These are phyloP conservation scores for Danaus plexippus DNA, from an alignment of 1,140 invertebrate species.

Conservation along the genomic window DNA sequence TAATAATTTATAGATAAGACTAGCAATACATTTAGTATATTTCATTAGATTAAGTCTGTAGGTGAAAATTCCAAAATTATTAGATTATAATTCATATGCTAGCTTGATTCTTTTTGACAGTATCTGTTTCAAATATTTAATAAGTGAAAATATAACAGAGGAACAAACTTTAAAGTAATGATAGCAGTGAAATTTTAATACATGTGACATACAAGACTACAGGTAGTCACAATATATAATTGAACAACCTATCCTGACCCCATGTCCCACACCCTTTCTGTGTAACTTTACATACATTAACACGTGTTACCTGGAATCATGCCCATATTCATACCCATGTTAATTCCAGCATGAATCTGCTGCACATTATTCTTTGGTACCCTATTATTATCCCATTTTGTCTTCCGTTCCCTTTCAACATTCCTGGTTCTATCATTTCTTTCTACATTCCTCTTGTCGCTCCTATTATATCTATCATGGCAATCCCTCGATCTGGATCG, in stretches of 20 bases:
- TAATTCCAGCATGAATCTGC: conserved; percentile 1
- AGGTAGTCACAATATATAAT: background rate
- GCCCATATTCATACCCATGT: conserved; percentile 19
- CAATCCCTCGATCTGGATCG: conserved; percentile 28
- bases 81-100: too few relatives aligned
- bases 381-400: conserved; percentile 20
- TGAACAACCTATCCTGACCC: too few relatives aligned
- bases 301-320: conserved; percentile 29
- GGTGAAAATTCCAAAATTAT: too few relatives aligned
- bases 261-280: too few relatives aligned
- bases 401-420: conserved; percentile 7
- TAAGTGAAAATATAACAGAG: too few relatives aligned
- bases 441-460: conserved; percentile 24
- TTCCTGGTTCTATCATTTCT: conserved; percentile 21
- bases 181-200: background rate
- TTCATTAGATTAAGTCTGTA: too few relatives aligned
- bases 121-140: too few relatives aligned
- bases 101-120: too few relatives aligned
- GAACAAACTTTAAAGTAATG: too few relatives aligned
- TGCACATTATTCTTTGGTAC: too few relatives aligned
- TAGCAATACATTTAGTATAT: too few relatives aligned
- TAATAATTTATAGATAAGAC: background rate
- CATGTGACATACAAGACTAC: background rate
- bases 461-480: conserved; percentile 17
- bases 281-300: background rate